Percentiles rank a stretch among this genome's conserved stretches.
These are phyloP conservation scores for Nematostella vectensis DNA, from an alignment of 92 coral and sea anemone species.

Conservation along the genomic window DNA sequence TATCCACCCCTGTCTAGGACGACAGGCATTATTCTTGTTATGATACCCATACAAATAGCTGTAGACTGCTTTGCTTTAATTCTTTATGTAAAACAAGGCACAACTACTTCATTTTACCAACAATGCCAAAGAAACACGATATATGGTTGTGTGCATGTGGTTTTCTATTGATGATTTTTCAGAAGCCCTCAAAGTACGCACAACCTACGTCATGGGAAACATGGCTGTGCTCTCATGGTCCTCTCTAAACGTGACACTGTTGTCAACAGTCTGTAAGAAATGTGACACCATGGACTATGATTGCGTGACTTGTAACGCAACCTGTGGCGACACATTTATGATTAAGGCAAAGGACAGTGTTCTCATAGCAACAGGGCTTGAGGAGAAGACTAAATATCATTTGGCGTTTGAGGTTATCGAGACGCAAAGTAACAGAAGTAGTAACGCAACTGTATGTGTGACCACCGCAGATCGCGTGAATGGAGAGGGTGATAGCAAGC, in stretches of 20 bases:
- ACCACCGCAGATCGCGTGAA: slow-evolving; percentile 11
- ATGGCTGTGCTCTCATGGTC: neutral
- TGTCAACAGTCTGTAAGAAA: slow-evolving; percentile 9
- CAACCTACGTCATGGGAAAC: neutral
- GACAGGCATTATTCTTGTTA: too few relatives aligned
- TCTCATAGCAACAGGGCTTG: slow-evolving; percentile 8
- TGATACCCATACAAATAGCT: too few relatives aligned
- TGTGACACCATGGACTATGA: slow-evolving; percentile 7
- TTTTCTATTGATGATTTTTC: neutral
- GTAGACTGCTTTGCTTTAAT: too few relatives aligned
- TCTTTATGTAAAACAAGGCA: too few relatives aligned
- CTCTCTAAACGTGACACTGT: too few relatives aligned
- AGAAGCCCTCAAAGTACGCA: neutral
- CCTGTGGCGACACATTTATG: slow-evolving; percentile 19
- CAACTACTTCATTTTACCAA: too few relatives aligned
- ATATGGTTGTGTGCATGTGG: too few relatives aligned
- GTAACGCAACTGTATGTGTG: slow-evolving; percentile 4
- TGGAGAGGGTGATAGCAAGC: too few relatives aligned
- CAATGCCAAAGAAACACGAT: too few relatives aligned
- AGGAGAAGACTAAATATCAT: neutral
- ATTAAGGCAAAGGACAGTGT: too few relatives aligned
- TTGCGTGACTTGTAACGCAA: slow-evolving; percentile 21
- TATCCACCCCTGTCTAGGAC: too few relatives aligned
- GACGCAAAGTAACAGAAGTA: slow-evolving; percentile 11
- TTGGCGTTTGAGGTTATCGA: slow-evolving; percentile 10